These are phyloP conservation scores for Brassicogethes aeneus DNA, from an alignment of 2,888 invertebrate species.

Conservation along the genomic window DNA sequence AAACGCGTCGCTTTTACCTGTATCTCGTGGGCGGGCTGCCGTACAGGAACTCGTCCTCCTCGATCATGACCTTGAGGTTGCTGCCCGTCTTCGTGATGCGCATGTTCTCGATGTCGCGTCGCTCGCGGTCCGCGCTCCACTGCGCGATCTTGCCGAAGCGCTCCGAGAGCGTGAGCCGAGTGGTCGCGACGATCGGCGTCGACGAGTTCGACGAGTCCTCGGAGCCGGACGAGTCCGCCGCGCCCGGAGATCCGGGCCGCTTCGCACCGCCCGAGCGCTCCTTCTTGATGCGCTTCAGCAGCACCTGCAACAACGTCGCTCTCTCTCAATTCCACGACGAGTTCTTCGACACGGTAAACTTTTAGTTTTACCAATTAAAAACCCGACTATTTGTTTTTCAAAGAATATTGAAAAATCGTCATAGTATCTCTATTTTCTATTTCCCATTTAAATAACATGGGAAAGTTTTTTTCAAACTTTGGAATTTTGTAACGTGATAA, in stretches of 20 bases:
- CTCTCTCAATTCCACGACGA: too few species aligned
- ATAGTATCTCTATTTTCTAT: too few species aligned
- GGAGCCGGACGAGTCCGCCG: slow-evolving; percentile 49
- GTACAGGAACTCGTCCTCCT: slow-evolving; percentile 47
- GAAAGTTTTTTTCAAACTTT: too few species aligned
- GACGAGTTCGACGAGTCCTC: slow-evolving; percentile 52
- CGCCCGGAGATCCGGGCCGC: slow-evolving; percentile 40
- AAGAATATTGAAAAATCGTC: too few species aligned
- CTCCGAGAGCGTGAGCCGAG: slow-evolving; percentile 68
- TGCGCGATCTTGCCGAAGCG: slow-evolving; percentile 88
- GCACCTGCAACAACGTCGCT: slow-evolving; percentile 31
- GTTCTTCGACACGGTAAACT: too few species aligned
- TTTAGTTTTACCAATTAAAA: too few species aligned
- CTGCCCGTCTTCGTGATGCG: slow-evolving; percentile 71
- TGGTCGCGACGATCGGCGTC: slow-evolving; percentile 53
- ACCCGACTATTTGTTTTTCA: too few species aligned
- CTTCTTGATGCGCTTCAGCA: slow-evolving; percentile 38
- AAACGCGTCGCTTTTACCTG: too few species aligned
- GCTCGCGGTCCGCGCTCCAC: slow-evolving; percentile 67
- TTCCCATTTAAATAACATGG: too few species aligned
- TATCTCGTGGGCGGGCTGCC: slow-evolving; percentile 48
- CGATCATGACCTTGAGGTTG: slow-evolving; percentile 70
- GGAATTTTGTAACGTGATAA: too few species aligned
- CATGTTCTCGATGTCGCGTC: slow-evolving; percentile 81
- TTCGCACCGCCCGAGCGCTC: slow-evolving; percentile 34